Conservation (phyloP, 2,113 vertebrate genomes). For the Eurystomus gularis region DNA sequence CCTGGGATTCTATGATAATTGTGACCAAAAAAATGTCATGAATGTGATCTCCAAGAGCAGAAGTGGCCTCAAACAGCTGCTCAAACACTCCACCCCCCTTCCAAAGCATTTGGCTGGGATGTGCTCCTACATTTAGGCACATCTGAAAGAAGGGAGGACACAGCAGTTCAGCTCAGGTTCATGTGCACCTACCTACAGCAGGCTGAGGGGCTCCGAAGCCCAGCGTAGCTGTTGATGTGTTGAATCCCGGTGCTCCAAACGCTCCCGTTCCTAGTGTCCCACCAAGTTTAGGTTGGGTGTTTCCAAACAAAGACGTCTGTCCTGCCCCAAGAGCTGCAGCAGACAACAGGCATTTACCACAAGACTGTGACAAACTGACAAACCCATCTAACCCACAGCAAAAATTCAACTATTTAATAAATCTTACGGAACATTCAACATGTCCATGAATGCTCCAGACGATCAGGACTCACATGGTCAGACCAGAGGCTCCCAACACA, state of each 20-base stretch:
- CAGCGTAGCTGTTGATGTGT: not conserved
- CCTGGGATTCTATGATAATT: too few relatives aligned
- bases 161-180: not conserved
- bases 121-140: not conserved
- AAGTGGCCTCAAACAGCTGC: not conserved
- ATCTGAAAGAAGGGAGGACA: not conserved
- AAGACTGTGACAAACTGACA: not conserved
- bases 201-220: not conserved
- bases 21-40: not conserved
- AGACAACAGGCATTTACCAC: not conserved
- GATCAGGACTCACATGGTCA: not conserved
- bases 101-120: not conserved
- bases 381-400: not conserved
- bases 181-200: not conserved
- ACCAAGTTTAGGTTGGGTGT: not conserved
- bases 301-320: not conserved
- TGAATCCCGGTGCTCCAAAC: not conserved
- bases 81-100: not conserved
- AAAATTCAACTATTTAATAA: too few relatives aligned
- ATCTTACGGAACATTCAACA: not conserved
- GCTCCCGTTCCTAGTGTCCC: conserved; percentile 75
- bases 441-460: not conserved
- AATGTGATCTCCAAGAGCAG: not conserved
- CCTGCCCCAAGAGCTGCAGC: not conserved
- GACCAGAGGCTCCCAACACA: not conserved